Conservation (phyloP, 2,888 invertebrate genomes). For the Leptinotarsa peninsularis region DNA sequence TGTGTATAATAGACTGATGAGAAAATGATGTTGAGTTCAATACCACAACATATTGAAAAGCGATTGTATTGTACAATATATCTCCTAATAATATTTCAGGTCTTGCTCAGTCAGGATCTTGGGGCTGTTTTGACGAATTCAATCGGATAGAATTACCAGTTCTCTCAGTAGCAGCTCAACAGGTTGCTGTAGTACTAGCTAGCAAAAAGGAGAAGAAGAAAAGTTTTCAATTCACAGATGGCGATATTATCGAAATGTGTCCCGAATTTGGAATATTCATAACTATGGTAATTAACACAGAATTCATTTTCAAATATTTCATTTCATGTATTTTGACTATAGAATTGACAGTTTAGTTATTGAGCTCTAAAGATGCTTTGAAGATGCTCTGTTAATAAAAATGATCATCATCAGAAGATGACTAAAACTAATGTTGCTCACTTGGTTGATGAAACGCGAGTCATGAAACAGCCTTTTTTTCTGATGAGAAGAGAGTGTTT, state of each 20-base stretch:
- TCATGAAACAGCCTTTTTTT: too few species aligned
- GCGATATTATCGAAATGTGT: conserved; percentile 92
- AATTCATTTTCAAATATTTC: too few species aligned
- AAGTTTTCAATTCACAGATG: conserved; percentile 92
- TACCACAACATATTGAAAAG: neutral
- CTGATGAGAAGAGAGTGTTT: too few species aligned
- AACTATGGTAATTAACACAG: conserved; percentile 81
- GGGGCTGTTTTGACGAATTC: conserved; percentile 99
- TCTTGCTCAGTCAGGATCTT: conserved; percentile 93
- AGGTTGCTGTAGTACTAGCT: conserved; percentile 91
- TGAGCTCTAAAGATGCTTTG: too few species aligned
- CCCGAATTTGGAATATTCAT: conserved; percentile 97
- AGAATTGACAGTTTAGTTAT: too few species aligned
- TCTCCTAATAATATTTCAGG: conserved; percentile 65
- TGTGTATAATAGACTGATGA: neutral
- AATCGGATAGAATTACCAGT: conserved; percentile 95
- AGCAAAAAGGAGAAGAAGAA: conserved; percentile 95
- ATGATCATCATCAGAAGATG: too few species aligned
- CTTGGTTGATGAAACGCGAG: too few species aligned
- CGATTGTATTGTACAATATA: too few species aligned
- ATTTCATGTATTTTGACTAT: too few species aligned
- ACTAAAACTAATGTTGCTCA: too few species aligned
- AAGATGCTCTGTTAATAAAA: too few species aligned
- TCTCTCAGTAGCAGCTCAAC: conserved; percentile 94
- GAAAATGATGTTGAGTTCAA: conserved; percentile 9